Evolutionary conservation across 2,888 invertebrate genomes (phyloP).

Genomic region (Cerceris ruficornis): DNA sequence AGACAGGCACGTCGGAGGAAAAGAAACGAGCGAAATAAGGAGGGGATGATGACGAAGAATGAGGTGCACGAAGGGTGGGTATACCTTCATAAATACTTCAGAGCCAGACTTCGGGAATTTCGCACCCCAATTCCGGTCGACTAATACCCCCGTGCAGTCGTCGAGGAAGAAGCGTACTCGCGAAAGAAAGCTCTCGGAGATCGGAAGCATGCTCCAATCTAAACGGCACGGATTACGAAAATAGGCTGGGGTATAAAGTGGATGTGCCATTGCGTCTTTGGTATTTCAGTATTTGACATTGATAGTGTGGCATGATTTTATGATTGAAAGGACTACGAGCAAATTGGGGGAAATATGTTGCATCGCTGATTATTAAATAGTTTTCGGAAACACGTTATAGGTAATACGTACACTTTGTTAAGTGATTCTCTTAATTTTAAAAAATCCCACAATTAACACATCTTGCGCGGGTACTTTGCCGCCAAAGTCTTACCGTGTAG

Average conservation of each 20-base stretch:
- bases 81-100: conserved; percentile 77
- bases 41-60: conserved; percentile 46
- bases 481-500: too few species aligned
- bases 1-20: conserved; percentile 9
- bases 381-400: too few species aligned
- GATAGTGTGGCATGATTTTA: background rate
- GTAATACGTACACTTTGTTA: too few species aligned
- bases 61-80: conserved; percentile 43
- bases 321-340: too few species aligned
- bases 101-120: conserved; percentile 74
- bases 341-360: too few species aligned
- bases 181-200: conserved; percentile 54
- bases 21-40: conserved; percentile 41
- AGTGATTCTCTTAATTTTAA: too few species aligned
- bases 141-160: conserved; percentile 61
- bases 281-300: too few species aligned
- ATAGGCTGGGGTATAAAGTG: conserved; percentile 25
- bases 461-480: too few species aligned
- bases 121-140: conserved; percentile 69
- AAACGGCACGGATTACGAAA: conserved; percentile 37
- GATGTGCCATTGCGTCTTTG: conserved; percentile 9
- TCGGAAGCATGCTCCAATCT: conserved; percentile 42
- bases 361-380: too few species aligned
- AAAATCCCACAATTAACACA: too few species aligned
- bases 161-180: conserved; percentile 33